phyloP scores from a whole-genome alignment of 2,888 invertebrate species.

The Agrotis exclamationis region DNA sequence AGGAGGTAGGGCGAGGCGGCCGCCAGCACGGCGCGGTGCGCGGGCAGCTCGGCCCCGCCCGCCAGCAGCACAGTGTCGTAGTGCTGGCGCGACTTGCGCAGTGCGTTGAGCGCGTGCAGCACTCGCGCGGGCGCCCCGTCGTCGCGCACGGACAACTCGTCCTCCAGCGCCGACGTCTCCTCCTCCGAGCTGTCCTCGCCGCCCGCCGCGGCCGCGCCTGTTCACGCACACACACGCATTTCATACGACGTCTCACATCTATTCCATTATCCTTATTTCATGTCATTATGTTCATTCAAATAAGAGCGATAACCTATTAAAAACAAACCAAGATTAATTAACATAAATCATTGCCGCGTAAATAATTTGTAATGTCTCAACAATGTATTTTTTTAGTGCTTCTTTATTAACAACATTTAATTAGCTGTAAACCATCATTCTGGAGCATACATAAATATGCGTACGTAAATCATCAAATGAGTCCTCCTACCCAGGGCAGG shows the following conservation, averaged over 20 bases:
- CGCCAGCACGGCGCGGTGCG: constrained; percentile 95
- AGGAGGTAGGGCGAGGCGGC: constrained; percentile 95
- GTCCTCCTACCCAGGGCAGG: too few relatives aligned
- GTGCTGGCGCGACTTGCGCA: constrained; percentile 96
- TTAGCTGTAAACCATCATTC: too few relatives aligned
- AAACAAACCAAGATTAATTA: background rate
- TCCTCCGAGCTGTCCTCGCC: constrained; percentile 77
- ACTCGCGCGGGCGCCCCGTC: constrained; percentile 91
- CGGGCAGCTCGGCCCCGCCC: constrained; percentile 90
- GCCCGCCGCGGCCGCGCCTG: constrained; percentile 64
- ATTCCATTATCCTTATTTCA: background rate
- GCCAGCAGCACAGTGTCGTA: constrained; percentile 96
- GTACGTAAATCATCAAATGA: too few relatives aligned
- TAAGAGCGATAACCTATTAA: background rate
- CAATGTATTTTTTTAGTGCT: too few relatives aligned
- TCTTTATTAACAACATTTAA: too few relatives aligned
- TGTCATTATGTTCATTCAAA: background rate
- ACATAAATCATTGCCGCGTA: too few relatives aligned
- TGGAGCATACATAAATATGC: too few relatives aligned
- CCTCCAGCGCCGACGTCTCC: constrained; percentile 74
- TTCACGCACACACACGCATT: background rate
- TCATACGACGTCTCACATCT: background rate
- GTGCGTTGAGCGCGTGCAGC: constrained; percentile 93
- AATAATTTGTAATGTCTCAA: too few relatives aligned
- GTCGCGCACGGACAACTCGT: constrained; percentile 90